A percentile compares a stretch with the other conserved stretches of the same genome.
phyloP scores from a whole-genome alignment of 2,888 invertebrate genomes.

The Congeria kusceri region DNA sequence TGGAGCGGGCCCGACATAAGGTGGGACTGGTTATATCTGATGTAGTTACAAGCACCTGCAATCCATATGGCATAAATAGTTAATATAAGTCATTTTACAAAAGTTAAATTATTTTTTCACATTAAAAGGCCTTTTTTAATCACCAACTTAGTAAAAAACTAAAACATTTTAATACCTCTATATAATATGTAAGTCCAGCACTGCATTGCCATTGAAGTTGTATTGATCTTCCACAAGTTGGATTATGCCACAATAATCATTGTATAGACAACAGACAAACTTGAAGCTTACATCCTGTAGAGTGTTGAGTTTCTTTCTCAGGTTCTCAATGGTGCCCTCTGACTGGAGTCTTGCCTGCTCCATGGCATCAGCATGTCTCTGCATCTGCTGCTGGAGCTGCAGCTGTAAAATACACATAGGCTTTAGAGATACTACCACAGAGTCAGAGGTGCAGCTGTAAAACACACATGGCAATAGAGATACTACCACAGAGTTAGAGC shows the following conservation, averaged over 20 bases:
- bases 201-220: no score
- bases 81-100: neutral
- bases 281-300: slow-evolving; percentile 76
- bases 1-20: slow-evolving; percentile 57
- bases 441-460: no score
- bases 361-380: slow-evolving; percentile 78
- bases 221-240: no score
- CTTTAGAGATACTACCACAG: no score
- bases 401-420: slow-evolving; percentile 60
- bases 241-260: neutral
- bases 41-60: slow-evolving; percentile 62
- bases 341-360: slow-evolving; percentile 78
- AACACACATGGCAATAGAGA: no score
- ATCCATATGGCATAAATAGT: neutral
- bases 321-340: slow-evolving; percentile 79
- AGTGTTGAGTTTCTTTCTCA: slow-evolving; percentile 78
- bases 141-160: no score
- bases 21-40: slow-evolving; percentile 57
- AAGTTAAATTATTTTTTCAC: neutral
- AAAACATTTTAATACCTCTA: no score
- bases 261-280: neutral
- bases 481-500: no score
- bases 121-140: no score
- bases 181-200: no score
- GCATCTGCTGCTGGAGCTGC: slow-evolving; percentile 80